Percentiles rank a stretch among this genome's conserved stretches.
phyloP scores from a whole-genome alignment of 1,140 invertebrate species.

The Ceratina calcarata region DNA sequence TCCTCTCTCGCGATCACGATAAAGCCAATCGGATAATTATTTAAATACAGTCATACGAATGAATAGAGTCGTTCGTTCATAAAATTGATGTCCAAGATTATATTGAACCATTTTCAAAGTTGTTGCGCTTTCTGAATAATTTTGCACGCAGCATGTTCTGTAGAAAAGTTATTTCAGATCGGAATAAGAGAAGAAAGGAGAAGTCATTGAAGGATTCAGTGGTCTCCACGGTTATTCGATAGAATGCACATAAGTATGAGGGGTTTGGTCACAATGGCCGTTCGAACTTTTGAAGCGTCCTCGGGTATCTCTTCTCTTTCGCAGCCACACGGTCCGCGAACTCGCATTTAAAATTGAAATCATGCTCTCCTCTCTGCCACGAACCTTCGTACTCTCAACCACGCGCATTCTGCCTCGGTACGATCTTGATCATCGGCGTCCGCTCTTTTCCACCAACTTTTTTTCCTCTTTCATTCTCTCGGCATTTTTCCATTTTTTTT shows the following conservation, averaged over 20 bases:
- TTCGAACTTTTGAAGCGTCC: constrained; percentile 54
- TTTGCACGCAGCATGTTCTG: too few relatives aligned
- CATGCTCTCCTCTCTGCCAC: background rate
- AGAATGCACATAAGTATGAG: constrained; percentile 49
- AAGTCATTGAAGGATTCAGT: background rate
- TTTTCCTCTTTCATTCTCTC: background rate
- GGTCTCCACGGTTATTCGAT: constrained; percentile 14
- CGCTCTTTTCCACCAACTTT: background rate
- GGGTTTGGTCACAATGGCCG: constrained; percentile 50
- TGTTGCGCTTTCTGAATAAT: background rate
- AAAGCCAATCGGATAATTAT: background rate
- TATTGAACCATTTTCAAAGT: background rate
- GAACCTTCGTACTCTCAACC: constrained; percentile 14
- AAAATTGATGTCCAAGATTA: background rate
- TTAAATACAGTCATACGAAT: background rate
- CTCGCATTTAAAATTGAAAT: constrained; percentile 70
- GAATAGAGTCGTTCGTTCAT: too few relatives aligned
- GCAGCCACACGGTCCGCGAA: constrained; percentile 2
- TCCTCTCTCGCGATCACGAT: background rate
- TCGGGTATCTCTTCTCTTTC: background rate
- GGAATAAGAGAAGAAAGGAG: background rate
- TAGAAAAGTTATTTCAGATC: background rate
- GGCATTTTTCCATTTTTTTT: background rate
- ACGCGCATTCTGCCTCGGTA: constrained; percentile 19
- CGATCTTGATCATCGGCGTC: constrained; percentile 64